Evolutionary conservation across 2,888 invertebrate species (phyloP).

Genomic region (Coenonympha arcania): DNA sequence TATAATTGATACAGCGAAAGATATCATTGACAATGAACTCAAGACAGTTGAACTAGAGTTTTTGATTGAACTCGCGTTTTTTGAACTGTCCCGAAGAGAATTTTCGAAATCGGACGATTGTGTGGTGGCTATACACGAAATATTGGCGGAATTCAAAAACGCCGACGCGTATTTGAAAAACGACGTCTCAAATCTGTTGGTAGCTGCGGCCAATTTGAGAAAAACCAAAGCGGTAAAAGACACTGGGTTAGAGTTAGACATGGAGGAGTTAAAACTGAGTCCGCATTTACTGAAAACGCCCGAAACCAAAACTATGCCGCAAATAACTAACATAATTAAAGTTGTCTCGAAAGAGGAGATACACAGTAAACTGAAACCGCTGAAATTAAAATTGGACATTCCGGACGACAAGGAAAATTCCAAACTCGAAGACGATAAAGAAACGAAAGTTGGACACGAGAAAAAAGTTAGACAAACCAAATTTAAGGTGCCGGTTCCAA

Average conservation of each 20-base stretch:
- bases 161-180: constrained; percentile 38
- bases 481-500: constrained; percentile 57
- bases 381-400: constrained; percentile 50
- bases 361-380: constrained; percentile 45
- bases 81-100: constrained; percentile 40
- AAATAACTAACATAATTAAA: constrained; percentile 28
- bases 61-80: constrained; percentile 47
- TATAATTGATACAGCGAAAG: constrained; percentile 35
- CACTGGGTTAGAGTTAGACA: constrained; percentile 36
- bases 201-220: constrained; percentile 41
- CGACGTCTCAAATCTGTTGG: constrained; percentile 50
- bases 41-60: constrained; percentile 37
- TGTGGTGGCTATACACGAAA: constrained; percentile 47
- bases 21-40: constrained; percentile 32
- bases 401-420: constrained; percentile 35
- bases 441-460: constrained; percentile 26
- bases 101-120: constrained; percentile 41
- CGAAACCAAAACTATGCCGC: constrained; percentile 33
- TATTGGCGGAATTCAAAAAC: constrained; percentile 33
- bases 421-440: neutral
- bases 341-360: constrained; percentile 51
- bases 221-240: constrained; percentile 30
- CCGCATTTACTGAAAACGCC: constrained; percentile 27
- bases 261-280: constrained; percentile 41
- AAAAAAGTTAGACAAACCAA: constrained; percentile 31